Conservation (phyloP, 2,113 vertebrate genomes). For the Rhea pennata region DNA sequence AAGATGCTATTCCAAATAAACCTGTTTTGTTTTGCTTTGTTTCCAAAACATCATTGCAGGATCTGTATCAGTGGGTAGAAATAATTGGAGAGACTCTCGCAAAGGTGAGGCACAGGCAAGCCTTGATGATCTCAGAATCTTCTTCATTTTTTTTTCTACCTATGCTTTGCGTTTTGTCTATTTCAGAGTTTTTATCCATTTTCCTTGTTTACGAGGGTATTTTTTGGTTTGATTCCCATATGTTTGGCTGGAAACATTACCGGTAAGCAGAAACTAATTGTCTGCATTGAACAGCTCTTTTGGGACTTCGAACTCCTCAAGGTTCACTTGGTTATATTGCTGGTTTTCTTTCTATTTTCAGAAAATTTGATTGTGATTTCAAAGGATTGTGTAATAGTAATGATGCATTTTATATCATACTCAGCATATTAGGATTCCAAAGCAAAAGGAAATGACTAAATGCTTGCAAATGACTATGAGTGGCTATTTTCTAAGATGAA, state of each 20-base stretch:
- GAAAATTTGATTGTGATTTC: conserved; percentile 32
- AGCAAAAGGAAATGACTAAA: conserved; percentile 20
- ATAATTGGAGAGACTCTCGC: not conserved
- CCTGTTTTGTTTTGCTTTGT: not conserved
- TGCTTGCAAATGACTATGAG: not conserved
- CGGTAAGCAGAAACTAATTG: conserved; percentile 43
- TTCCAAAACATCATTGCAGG: not conserved
- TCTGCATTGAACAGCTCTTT: not conserved
- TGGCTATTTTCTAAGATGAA: conserved; percentile 27
- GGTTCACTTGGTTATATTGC: conserved; percentile 1
- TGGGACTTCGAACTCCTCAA: not conserved
- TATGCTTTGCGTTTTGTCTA: not conserved
- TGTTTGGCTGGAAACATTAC: conserved; percentile 9
- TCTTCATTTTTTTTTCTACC: not conserved
- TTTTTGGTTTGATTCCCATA: not conserved
- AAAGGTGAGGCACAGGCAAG: not conserved
- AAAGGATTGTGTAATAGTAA: conserved; percentile 16
- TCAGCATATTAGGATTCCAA: not conserved
- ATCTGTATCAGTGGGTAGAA: not conserved
- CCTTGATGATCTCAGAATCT: not conserved
- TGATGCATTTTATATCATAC: conserved; percentile 11
- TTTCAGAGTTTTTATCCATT: not conserved
- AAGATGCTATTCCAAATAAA: conserved; percentile 19
- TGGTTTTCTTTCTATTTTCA: conserved; percentile 14
- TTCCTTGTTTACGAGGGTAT: not conserved